phyloP scores from a whole-genome alignment of 2,797 vertebrate genomes.

The Sebastes wilsoni region DNA sequence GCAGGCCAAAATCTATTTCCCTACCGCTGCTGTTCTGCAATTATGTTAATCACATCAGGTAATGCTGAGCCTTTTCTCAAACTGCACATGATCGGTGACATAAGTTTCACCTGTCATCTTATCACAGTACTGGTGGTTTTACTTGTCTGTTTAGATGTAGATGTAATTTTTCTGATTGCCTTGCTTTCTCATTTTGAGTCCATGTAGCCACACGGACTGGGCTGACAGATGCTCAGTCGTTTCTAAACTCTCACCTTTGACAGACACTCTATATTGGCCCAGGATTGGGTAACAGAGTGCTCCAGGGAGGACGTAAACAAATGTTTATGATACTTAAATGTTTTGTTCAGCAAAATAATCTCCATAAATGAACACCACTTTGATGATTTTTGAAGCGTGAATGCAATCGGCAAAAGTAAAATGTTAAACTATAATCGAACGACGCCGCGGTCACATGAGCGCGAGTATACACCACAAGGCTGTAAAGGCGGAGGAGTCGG shows the following conservation, averaged over 20 bases:
- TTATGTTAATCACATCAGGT: background rate
- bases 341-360: no score
- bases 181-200: background rate
- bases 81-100: background rate
- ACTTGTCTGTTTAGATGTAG: background rate
- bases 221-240: slow-evolving; percentile 29
- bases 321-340: no score
- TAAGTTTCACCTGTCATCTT: background rate
- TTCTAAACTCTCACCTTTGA: slow-evolving; percentile 5
- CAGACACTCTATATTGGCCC: background rate
- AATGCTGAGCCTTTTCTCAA: background rate
- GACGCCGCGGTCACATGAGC: no score
- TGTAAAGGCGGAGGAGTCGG: no score
- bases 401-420: no score
- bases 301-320: no score
- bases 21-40: background rate
- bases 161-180: background rate
- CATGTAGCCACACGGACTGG: background rate
- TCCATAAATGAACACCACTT: no score
- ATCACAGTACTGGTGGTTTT: background rate
- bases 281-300: no score
- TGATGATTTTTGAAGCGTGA: no score
- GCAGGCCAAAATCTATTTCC: background rate
- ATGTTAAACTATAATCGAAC: no score
- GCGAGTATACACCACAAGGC: no score